Evolutionary conservation across 2,888 invertebrate genomes (phyloP).

Genomic region (Eilema caniola): DNA sequence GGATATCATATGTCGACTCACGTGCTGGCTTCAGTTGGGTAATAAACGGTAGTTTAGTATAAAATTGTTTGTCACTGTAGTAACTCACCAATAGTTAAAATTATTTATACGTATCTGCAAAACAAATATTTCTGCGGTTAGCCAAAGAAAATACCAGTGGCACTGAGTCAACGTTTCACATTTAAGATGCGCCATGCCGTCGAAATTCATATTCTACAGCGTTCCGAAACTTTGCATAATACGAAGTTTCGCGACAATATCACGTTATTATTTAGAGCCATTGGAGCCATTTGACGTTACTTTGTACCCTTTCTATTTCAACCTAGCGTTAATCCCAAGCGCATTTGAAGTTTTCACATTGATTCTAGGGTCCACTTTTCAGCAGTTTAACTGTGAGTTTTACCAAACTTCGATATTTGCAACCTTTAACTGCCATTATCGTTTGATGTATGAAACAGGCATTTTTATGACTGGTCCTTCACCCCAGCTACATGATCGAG

Average conservation of each 20-base stretch:
- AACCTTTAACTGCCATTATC: too few species aligned
- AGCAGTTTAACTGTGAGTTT: too few species aligned
- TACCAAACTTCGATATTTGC: too few species aligned
- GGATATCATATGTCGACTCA: not conserved
- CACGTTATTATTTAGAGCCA: not conserved
- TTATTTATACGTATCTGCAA: not conserved
- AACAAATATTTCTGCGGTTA: constrained; percentile 12
- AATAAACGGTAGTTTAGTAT: too few species aligned
- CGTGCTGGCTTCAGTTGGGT: not conserved
- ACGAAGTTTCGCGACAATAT: not conserved
- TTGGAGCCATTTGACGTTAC: constrained; percentile 1
- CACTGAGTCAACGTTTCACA: constrained; percentile 12
- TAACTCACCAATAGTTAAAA: not conserved
- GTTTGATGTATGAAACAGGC: too few species aligned
- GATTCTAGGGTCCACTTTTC: too few species aligned
- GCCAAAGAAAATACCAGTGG: constrained; percentile 16
- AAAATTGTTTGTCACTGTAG: not conserved
- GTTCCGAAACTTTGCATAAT: not conserved
- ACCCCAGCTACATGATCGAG: too few species aligned
- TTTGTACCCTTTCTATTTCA: not conserved
- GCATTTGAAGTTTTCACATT: too few species aligned
- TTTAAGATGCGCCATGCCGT: constrained; percentile 9
- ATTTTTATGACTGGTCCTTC: too few species aligned
- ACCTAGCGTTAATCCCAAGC: not conserved
- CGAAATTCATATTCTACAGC: not conserved